Evolutionary conservation across 2,113 vertebrate genomes (phyloP).

Genomic region (Chloropsis cyanopogon): DNA sequence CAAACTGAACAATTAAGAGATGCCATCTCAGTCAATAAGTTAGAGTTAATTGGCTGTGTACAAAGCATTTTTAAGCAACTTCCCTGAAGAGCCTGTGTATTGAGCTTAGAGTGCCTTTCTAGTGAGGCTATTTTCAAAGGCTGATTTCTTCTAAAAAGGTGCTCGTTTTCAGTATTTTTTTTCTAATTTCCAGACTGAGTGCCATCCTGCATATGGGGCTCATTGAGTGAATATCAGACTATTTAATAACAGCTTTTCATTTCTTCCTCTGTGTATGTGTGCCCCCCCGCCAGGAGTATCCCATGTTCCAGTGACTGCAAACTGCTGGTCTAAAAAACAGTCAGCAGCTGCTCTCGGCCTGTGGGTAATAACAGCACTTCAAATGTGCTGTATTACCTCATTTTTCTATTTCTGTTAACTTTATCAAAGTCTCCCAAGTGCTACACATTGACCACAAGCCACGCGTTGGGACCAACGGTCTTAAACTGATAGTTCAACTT

Average conservation of each 20-base stretch:
- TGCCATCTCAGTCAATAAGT: neutral
- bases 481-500: neutral
- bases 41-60: constrained; percentile 6
- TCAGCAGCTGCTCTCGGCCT: neutral
- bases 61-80: constrained; percentile 4
- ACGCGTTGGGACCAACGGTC: neutral
- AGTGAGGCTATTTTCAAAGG: neutral
- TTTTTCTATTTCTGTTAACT: neutral
- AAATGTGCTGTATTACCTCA: neutral
- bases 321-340: neutral
- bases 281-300: neutral
- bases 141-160: neutral
- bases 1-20: neutral
- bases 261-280: neutral
- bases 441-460: neutral
- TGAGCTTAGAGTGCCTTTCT: neutral
- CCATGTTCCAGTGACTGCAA: neutral
- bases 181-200: neutral
- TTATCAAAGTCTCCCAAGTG: neutral
- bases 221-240: neutral
- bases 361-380: neutral
- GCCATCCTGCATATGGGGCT: neutral
- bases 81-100: neutral
- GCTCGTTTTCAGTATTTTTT: neutral
- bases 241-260: neutral